phyloP scores from a whole-genome alignment of 2,113 vertebrate species.

The Ctenomys sociabilis region DNA sequence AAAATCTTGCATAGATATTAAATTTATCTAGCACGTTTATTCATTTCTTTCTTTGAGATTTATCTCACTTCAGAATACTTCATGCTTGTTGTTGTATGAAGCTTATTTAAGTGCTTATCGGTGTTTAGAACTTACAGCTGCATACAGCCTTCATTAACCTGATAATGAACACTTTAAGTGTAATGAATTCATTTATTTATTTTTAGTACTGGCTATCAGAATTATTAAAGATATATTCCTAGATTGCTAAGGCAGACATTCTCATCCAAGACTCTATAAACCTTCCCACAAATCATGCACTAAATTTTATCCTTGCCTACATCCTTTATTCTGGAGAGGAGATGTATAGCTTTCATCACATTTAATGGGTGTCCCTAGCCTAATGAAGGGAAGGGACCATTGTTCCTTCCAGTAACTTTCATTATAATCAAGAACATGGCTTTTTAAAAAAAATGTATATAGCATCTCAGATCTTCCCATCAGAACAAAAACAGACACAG shows the following conservation, averaged over 20 bases:
- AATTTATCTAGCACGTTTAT: constrained; percentile 4
- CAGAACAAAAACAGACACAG: constrained; percentile 5
- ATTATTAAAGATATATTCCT: neutral
- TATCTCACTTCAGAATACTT: constrained; percentile 37
- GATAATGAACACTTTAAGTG: neutral
- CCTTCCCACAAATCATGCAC: neutral
- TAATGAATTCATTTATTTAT: neutral
- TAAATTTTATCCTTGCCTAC: neutral
- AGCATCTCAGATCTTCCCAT: neutral
- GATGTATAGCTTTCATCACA: neutral
- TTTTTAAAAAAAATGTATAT: neutral
- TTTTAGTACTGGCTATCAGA: neutral
- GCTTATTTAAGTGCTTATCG: neutral
- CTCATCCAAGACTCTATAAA: neutral
- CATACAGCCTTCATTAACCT: constrained; percentile 1
- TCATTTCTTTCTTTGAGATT: constrained; percentile 12
- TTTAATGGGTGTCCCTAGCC: neutral
- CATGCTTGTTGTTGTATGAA: neutral
- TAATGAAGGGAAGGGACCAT: neutral
- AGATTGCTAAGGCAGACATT: neutral
- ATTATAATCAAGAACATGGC: neutral
- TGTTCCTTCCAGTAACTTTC: neutral
- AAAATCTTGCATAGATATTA: neutral
- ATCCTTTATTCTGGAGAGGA: constrained; percentile 31
- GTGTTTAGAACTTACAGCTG: constrained; percentile 27